A percentile compares a stretch with the other conserved stretches of the same genome.
Evolutionary conservation across 2,888 invertebrate genomes (phyloP).

Genomic region (Pemphredon lugubris): DNA sequence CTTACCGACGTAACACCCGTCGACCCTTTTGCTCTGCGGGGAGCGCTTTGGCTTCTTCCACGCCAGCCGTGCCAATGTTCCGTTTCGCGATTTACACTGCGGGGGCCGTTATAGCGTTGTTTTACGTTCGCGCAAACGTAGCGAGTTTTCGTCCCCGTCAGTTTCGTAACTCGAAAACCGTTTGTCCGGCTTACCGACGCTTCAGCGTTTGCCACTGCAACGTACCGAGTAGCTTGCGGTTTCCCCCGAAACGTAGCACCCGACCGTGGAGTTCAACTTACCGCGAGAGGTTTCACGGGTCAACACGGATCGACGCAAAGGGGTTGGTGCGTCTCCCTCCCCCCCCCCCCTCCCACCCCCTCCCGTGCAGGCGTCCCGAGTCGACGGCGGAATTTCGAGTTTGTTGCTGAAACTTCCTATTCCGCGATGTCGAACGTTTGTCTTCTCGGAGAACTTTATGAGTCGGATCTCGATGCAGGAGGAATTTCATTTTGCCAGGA

Average conservation of each 20-base stretch:
- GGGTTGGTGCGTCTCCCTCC: neutral
- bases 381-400: neutral
- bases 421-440: too few relatives aligned
- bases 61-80: slow-evolving; percentile 9
- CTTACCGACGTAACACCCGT: neutral
- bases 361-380: neutral
- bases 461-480: too few relatives aligned
- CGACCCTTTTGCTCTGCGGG: slow-evolving; percentile 4
- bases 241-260: slow-evolving; percentile 22
- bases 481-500: too few relatives aligned
- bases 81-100: neutral
- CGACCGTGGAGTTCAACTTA: slow-evolving; percentile 26
- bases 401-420: too few relatives aligned
- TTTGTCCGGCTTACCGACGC: slow-evolving; percentile 23
- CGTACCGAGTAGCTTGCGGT: slow-evolving; percentile 30
- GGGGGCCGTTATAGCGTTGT: neutral
- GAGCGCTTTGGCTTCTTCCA: slow-evolving; percentile 10
- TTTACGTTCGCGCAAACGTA: neutral
- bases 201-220: neutral
- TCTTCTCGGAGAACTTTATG: too few relatives aligned
- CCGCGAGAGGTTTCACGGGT: slow-evolving; percentile 21
- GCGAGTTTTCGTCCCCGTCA: neutral
- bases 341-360: slow-evolving; percentile 1
- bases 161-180: slow-evolving; percentile 30
- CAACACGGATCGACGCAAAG: slow-evolving; percentile 22